Evolutionary conservation across 2,888 invertebrate genomes (phyloP).

Genomic region (Yponomeuta sedellus): DNA sequence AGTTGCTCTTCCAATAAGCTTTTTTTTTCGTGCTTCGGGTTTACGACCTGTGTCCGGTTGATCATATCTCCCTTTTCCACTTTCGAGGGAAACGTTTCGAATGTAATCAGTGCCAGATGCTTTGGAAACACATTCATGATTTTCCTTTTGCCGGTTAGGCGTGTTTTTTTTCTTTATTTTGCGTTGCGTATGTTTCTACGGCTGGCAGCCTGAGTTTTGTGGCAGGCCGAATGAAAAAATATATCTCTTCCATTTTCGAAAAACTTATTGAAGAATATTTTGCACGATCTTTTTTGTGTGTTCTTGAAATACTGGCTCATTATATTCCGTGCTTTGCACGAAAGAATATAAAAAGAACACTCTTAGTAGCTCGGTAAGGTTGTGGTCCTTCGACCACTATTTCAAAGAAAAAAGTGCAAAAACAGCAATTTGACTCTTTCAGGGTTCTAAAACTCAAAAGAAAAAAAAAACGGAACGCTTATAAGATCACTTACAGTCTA

Average conservation of each 20-base stretch:
- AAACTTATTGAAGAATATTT: too few relatives aligned
- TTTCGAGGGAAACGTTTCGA: conserved; percentile 1
- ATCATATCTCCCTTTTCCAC: conserved; percentile 11
- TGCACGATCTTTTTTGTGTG: neutral
- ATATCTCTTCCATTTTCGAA: too few relatives aligned
- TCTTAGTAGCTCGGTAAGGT: too few relatives aligned
- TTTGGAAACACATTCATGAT: conserved; percentile 3
- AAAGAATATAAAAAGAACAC: too few relatives aligned
- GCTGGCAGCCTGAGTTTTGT: neutral
- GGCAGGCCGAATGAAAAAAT: neutral
- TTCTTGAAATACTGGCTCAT: neutral
- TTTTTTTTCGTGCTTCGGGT: conserved; percentile 14
- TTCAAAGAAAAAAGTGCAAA: too few relatives aligned
- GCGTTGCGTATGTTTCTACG: neutral
- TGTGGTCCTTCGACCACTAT: too few relatives aligned
- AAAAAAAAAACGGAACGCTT: too few relatives aligned
- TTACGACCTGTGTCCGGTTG: conserved; percentile 15
- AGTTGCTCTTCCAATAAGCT: conserved; percentile 16
- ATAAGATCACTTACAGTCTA: too few relatives aligned
- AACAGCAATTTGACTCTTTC: too few relatives aligned
- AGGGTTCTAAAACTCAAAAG: too few relatives aligned
- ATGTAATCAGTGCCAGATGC: conserved; percentile 13
- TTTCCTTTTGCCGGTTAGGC: neutral
- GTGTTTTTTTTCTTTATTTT: conserved; percentile 5
- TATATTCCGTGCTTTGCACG: neutral